Base-by-base conservation (phyloP, 1,140 invertebrate genomes). In the Drosophila pseudoananassae region DNA sequence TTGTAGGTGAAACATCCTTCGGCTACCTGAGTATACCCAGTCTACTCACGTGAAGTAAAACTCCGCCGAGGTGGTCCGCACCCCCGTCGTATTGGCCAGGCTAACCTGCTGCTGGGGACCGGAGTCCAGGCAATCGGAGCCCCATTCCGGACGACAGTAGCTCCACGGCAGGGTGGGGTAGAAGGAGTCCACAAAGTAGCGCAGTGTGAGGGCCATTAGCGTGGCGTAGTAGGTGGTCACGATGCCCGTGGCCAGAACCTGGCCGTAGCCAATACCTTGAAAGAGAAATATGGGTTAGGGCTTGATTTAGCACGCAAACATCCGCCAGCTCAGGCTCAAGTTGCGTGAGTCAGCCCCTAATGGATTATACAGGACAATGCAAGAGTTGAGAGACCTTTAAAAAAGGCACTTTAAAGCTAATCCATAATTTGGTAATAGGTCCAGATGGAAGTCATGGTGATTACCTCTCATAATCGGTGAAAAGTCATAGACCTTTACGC, bases 191-290 rank as follows among this genome's bases (percentile, higher is more conserved):
- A 94, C 91, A 58, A 95, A 94, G 88, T 95, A 97, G 81, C 94
- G 95, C 10, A 97, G 80, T 0, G 95, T 96, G 80, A 96, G 93
- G 0, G 95, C 94, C 94, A 97, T 95, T 52, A 97, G 92, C 1
- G 95, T 94, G 77, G 95, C 96, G 91, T 97, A 97, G 83, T 97
- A 97, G n/a, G 94, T 94, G 15, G 92, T 92, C 17, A 97, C 94
- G 46, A 95, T 94, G 1, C 94, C 93, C 36, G 94, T 95, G 1
- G 95, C 94, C 56, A 96, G 93, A 54, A 96, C 93, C 93, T 97
- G 96, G 1, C 95, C 95, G 92, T 94, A 95, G 8, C 96, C 96
- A 53, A 97, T 94, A 36, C 96, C 96, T 96, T 40, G 15, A 8
- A 10, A 25, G 31, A 45, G 57, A 52, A 61, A 68, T 55, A 53